Evolutionary conservation across 2,888 invertebrate species (phyloP), one percentile per base, ranked within the genome.

Genomic region (Zygothrica quintamaculata): DNA sequence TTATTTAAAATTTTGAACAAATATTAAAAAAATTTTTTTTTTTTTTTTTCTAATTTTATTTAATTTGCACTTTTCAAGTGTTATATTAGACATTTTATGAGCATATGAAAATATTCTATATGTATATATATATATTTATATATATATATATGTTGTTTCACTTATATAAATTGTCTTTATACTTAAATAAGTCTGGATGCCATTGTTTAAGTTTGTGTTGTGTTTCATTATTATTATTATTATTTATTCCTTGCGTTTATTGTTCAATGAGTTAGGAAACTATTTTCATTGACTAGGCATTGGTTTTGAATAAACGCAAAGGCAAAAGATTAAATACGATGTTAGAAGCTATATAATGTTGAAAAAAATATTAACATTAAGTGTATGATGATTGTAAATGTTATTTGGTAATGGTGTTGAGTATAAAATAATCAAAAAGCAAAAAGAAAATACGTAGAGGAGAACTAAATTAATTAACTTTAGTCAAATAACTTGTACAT

Each of bases 61-160:
- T 33, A 46, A 52, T 74, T 68, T 74, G 40, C 69, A 65, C 62
- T 60, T 65, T 44, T 26, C 39, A 16, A 33, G 40, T 53, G 29
- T 55, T 36, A 18, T 43, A 15, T 47, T 46, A 50, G 48, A 65
- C 52, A 58, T 59, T 60, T 42, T 25, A 46, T 71, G 82, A 66
- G 66, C 56, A 75, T 79, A 85, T 82, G 40, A 84, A 86, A 86
- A 82, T 62, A 86, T 76, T 69, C 52, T 61, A 53, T 44, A 15
- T 55, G 29, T 61, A 55, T 55, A 9, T 42, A 18, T 34, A 8
- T n/a, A n/a, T n/a, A n/a, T n/a, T n/a, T n/a, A n/a, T n/a, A n/a
- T n/a, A n/a, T n/a, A n/a, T n/a, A n/a, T n/a, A n/a, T n/a, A n/a
- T n/a, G n/a, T n/a, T n/a, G n/a, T n/a, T n/a, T 42, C 64, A 47